Conservation (phyloP, 2,888 invertebrate genomes). For the Tortricodes alternella region DNA sequence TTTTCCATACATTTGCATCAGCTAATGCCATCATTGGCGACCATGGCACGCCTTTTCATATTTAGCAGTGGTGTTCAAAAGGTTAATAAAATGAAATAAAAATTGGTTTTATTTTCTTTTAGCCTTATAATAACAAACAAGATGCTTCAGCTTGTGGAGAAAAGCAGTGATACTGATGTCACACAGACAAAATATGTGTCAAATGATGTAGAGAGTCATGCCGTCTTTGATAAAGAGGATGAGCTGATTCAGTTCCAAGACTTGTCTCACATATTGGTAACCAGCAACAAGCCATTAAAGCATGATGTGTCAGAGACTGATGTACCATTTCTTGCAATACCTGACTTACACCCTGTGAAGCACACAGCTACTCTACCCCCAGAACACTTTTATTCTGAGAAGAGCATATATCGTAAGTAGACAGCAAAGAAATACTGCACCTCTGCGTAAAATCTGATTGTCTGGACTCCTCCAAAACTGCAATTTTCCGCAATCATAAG, state of each 20-base stretch:
- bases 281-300: conserved; percentile 84
- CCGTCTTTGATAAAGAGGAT: conserved; percentile 83
- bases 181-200: conserved; percentile 81
- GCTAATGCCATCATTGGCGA: no score
- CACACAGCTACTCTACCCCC: conserved; percentile 86
- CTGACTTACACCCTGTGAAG: conserved; percentile 89
- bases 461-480: background rate
- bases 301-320: conserved; percentile 74
- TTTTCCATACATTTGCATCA: no score
- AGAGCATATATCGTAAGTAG: conserved; percentile 88
- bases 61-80: background rate
- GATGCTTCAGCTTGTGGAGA: conserved; percentile 87
- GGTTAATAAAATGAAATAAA: background rate
- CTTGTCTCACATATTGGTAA: conserved; percentile 85
- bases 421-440: background rate
- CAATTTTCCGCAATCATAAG: no score
- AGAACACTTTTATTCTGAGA: conserved; percentile 84
- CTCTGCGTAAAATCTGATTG: no score
- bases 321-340: conserved; percentile 81
- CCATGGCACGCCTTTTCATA: no score
- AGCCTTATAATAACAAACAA: conserved; percentile 86
- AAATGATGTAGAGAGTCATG: conserved; percentile 82
- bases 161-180: conserved; percentile 78
- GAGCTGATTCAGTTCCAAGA: conserved; percentile 86
- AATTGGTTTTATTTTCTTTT: conserved; percentile 50